Evolutionary conservation across 2,797 vertebrate species (phyloP).

Genomic region (Esox lucius): DNA sequence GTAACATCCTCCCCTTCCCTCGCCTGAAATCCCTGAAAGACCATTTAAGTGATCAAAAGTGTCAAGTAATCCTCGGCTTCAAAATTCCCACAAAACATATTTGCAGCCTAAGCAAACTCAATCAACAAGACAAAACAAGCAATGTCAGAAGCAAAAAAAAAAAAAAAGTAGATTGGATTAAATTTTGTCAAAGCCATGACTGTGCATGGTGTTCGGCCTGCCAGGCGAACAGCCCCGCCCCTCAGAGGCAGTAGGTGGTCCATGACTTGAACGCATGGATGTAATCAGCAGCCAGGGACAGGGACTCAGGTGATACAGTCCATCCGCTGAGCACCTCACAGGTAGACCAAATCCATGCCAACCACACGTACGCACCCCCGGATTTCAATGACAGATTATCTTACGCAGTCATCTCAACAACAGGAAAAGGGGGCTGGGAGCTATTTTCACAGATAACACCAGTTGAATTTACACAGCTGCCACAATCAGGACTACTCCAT

Average conservation of each 20-base stretch:
- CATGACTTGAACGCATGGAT: conserved; percentile 49
- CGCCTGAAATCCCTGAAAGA: too few relatives aligned
- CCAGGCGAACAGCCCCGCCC: too few relatives aligned
- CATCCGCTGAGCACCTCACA: conserved; percentile 61
- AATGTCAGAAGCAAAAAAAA: too few relatives aligned
- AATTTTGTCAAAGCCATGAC: too few relatives aligned
- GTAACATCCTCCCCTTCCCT: too few relatives aligned
- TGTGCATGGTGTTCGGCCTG: not conserved
- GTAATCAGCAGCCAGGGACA: conserved; percentile 69
- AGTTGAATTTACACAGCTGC: conserved; percentile 17
- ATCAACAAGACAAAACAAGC: too few relatives aligned
- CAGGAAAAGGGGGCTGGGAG: conserved; percentile 13
- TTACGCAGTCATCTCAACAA: conserved; percentile 18
- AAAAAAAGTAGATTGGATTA: too few relatives aligned
- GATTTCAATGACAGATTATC: not conserved
- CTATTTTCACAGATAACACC: conserved; percentile 20
- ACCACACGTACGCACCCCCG: conserved; percentile 1
- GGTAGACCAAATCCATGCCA: conserved; percentile 34
- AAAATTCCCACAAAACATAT: too few relatives aligned
- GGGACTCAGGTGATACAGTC: conserved; percentile 64
- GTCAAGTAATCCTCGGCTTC: too few relatives aligned
- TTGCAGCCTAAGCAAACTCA: too few relatives aligned
- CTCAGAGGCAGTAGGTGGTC: not conserved
- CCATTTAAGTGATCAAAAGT: too few relatives aligned
- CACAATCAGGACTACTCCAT: not conserved